phyloP scores from a whole-genome alignment of 2,888 invertebrate genomes.

The Aleiodes alternator region DNA sequence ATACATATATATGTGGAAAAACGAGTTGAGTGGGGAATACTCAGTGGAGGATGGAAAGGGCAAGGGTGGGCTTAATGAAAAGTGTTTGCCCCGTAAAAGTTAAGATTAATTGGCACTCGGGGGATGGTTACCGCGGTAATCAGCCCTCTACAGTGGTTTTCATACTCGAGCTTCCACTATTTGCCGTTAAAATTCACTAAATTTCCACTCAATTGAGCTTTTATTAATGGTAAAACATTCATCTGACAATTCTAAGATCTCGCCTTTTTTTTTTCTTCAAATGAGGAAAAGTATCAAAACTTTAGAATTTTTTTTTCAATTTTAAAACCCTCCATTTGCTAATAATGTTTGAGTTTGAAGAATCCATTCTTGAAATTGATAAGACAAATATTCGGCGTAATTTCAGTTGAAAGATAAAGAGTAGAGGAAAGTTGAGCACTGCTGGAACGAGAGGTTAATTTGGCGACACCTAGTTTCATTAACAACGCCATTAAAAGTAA shows the following conservation, averaged over 20 bases:
- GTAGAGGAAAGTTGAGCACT: conserved; percentile 66
- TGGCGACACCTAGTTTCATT: conserved; percentile 75
- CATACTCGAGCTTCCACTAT: conserved; percentile 57
- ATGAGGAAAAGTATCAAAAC: too few species aligned
- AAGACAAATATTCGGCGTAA: conserved; percentile 6
- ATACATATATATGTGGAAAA: conserved; percentile 40
- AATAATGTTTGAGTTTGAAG: too few species aligned
- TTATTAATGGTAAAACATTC: background rate
- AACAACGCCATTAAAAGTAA: conserved; percentile 75
- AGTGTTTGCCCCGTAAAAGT: conserved; percentile 75
- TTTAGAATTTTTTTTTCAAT: too few species aligned
- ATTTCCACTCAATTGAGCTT: conserved; percentile 20
- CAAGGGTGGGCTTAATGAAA: conserved; percentile 72
- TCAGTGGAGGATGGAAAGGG: conserved; percentile 51
- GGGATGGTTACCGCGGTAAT: conserved; percentile 74
- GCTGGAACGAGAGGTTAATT: conserved; percentile 73
- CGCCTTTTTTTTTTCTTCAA: background rate
- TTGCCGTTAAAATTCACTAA: conserved; percentile 6
- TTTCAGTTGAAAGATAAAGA: conserved; percentile 33
- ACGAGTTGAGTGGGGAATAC: conserved; percentile 53
- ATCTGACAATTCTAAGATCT: background rate
- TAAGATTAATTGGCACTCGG: conserved; percentile 74
- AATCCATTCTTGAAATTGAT: too few species aligned
- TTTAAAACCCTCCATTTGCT: too few species aligned
- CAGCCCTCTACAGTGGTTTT: conserved; percentile 72